These are phyloP conservation scores for Polyergus mexicanus DNA, from an alignment of 1,140 invertebrate genomes.

Conservation along the genomic window DNA sequence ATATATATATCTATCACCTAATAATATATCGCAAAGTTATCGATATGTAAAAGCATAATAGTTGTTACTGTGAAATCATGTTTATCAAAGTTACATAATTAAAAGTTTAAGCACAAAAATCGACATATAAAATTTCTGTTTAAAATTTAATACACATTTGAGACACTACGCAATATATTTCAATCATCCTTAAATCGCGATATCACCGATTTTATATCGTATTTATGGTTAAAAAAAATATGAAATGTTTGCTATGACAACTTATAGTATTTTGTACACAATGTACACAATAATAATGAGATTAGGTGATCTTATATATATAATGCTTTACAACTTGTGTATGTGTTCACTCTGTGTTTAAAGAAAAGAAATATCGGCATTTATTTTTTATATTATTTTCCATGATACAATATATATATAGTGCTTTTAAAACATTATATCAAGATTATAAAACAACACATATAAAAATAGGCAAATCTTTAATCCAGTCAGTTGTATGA, in stretches of 20 bases:
- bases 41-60: slow-evolving; percentile 70
- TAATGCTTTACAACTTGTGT: slow-evolving; percentile 37
- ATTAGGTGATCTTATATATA: slow-evolving; percentile 57
- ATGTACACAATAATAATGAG: slow-evolving; percentile 53
- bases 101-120: slow-evolving; percentile 69
- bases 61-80: slow-evolving; percentile 68
- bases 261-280: slow-evolving; percentile 59
- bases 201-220: slow-evolving; percentile 25
- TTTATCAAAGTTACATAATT: slow-evolving; percentile 71
- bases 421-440: slow-evolving; percentile 9
- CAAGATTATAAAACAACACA: slow-evolving; percentile 28
- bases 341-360: neutral
- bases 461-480: slow-evolving; percentile 27
- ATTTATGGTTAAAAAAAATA: neutral
- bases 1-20: slow-evolving; percentile 67
- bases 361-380: neutral
- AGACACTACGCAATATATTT: slow-evolving; percentile 53
- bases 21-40: slow-evolving; percentile 66
- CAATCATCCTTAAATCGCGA: slow-evolving; percentile 53
- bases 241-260: slow-evolving; percentile 28
- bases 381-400: slow-evolving; percentile 45
- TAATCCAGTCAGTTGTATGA: slow-evolving; percentile 38
- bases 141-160: slow-evolving; percentile 55
- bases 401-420: slow-evolving; percentile 9
- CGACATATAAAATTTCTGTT: slow-evolving; percentile 53